Percentiles rank a stretch among this genome's conserved stretches.
These are phyloP conservation scores for Delia radicum DNA, from an alignment of 1,140 invertebrate genomes.

Conservation along the genomic window DNA sequence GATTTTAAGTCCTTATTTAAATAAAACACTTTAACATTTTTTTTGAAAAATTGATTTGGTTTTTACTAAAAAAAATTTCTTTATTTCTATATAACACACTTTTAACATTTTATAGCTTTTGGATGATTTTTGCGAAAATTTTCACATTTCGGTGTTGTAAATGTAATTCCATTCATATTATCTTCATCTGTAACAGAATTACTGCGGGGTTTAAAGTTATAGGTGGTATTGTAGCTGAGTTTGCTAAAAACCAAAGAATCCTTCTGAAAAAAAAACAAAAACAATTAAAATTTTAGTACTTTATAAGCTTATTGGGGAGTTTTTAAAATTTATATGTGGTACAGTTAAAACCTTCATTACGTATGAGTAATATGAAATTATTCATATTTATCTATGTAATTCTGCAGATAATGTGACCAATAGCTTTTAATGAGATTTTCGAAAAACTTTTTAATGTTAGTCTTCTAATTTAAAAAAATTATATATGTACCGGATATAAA, in stretches of 20 bases:
- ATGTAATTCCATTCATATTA: slow-evolving; percentile 34
- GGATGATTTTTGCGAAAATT: slow-evolving; percentile 46
- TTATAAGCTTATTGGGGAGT: too few species aligned
- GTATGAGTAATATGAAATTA: too few species aligned
- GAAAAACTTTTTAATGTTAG: too few species aligned
- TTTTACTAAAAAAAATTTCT: neutral
- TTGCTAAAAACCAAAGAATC: slow-evolving; percentile 49
- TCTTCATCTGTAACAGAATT: slow-evolving; percentile 33
- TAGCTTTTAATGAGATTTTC: too few species aligned
- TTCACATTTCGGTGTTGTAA: slow-evolving; percentile 50
- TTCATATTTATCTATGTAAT: too few species aligned
- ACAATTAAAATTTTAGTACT: neutral
- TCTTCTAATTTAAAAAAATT: too few species aligned
- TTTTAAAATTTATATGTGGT: too few species aligned
- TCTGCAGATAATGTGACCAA: too few species aligned
- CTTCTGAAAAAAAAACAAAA: slow-evolving; percentile 38
- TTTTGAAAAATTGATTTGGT: neutral
- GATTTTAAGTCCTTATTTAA: slow-evolving; percentile 49
- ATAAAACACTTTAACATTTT: slow-evolving; percentile 31
- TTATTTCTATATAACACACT: neutral
- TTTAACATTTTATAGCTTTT: slow-evolving; percentile 47
- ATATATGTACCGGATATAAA: too few species aligned
- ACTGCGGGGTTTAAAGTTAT: slow-evolving; percentile 36
- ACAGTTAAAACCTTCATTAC: too few species aligned
- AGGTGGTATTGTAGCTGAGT: slow-evolving; percentile 51